Evolutionary conservation across 2,113 vertebrate species (phyloP), one percentile per base, ranked within the genome.

Genomic region (Xerus inauris): DNA sequence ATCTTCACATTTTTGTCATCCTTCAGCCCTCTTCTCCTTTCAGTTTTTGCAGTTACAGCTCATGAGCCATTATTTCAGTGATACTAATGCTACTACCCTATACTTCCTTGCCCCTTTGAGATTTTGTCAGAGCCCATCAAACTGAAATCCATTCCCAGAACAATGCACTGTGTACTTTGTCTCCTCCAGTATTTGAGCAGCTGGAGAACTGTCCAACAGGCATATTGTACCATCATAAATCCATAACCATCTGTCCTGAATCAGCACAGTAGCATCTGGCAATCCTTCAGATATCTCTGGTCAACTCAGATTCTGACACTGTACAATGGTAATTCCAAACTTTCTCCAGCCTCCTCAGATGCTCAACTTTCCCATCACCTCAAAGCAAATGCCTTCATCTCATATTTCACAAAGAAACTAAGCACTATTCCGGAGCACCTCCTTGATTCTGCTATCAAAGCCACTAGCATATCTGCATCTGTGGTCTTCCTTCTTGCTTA

Each of bases 31-130:
- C 24, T 38, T 9, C 17, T 89, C 75, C 35, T 47, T 77, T 67
- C 59, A 45, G 6, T 47, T 79, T 64, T 30, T n/a, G 20, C 6
- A 7, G 45, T 54, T 65, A 67, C 65, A 75, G 30, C 73, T 45
- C 2, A 20, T 5, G 26, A 16, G 10, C 6, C 45, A 30, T 65
- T 30, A 0, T 62, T 67, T 47, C 8, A 38, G 5, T 0, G 3
- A 9, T 26, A 22, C 35, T 72, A 1, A 3, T 11, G 42, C 57
- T 20, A 35, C 26, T 42, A 16, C 1, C 28, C 22, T 38, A 45
- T 32, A 8, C 38, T 62, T 3, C 8, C 59, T 40, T 28, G 24
- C 14, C 47, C 28, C 3, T 12, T 9, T 59, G 73, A 64, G 54
- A 14, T 86, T 89, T 24, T 40, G 69, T 80, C 45, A 40, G 42